These are phyloP conservation scores for Scophthalmus maximus DNA, from an alignment of 2,113 vertebrate species.

Conservation along the genomic window DNA sequence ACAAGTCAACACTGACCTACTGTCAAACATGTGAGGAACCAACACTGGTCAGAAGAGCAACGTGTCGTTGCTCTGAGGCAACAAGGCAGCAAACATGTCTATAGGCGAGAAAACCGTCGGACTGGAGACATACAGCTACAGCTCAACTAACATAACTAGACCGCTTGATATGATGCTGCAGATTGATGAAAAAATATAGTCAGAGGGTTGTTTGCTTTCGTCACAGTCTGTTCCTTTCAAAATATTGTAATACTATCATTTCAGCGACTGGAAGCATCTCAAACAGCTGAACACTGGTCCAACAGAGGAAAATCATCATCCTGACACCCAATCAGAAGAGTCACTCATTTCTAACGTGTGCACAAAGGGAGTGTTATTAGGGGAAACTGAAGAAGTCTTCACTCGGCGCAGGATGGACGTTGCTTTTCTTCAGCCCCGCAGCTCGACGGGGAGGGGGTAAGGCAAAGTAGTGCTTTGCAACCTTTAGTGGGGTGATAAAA, in stretches of 20 bases:
- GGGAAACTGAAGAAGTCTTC: too few species aligned
- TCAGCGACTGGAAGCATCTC: conserved; percentile 39
- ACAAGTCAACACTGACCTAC: conserved; percentile 70
- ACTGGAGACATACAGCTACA: conserved; percentile 45
- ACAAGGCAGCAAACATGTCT: conserved; percentile 43
- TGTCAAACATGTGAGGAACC: conserved; percentile 49
- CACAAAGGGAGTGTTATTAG: neutral
- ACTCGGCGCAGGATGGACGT: too few species aligned
- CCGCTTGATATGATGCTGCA: conserved; percentile 8
- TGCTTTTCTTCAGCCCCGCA: conserved; percentile 56
- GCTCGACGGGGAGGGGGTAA: conserved; percentile 67
- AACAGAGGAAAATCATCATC: conserved; percentile 17
- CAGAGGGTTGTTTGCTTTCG: neutral
- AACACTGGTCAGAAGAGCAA: conserved; percentile 30
- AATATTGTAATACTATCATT: conserved; percentile 26
- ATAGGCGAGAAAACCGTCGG: conserved; percentile 50
- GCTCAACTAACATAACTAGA: conserved; percentile 43
- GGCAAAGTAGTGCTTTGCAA: conserved; percentile 65
- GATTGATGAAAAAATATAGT: conserved; percentile 19
- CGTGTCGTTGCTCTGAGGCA: conserved; percentile 27
- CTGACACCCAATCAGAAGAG: neutral
- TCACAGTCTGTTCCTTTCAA: conserved; percentile 6
- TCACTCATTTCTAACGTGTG: neutral
- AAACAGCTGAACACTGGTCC: conserved; percentile 38
- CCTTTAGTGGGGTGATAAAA: neutral